A percentile compares a stretch with the other conserved stretches of the same genome.
These are phyloP conservation scores for Hypolimnas misippus DNA, from an alignment of 2,888 invertebrate species.

Conservation along the genomic window DNA sequence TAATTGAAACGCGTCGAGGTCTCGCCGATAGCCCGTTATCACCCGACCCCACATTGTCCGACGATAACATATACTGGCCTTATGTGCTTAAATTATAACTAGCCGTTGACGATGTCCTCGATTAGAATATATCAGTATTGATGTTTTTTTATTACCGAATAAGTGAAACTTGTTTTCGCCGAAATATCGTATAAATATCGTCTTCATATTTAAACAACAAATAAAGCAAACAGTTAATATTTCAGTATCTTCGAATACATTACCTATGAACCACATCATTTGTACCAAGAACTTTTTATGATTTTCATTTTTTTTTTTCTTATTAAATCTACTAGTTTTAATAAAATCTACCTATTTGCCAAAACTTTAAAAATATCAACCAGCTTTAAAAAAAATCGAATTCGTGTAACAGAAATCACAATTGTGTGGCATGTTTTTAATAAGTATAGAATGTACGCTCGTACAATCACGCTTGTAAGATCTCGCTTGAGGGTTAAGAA, in stretches of 20 bases:
- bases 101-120: conserved; percentile 28
- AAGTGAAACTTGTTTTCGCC: not conserved
- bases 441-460: not conserved
- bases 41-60: conserved; percentile 46
- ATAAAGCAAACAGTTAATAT: not conserved
- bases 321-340: too few species aligned
- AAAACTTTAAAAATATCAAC: too few species aligned
- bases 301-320: too few species aligned
- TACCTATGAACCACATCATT: too few species aligned
- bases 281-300: too few species aligned
- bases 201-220: not conserved
- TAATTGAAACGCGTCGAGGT: conserved; percentile 44
- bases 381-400: too few species aligned
- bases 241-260: too few species aligned
- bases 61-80: conserved; percentile 37
- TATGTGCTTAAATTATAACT: conserved; percentile 37
- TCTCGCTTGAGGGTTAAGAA: conserved; percentile 28
- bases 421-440: conserved; percentile 12
- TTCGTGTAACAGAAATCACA: too few species aligned
- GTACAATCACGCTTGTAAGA: conserved; percentile 25
- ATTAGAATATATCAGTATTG: conserved; percentile 29
- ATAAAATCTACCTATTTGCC: too few species aligned
- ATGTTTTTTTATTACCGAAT: conserved; percentile 18
- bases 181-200: not conserved
- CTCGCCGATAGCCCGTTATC: conserved; percentile 49